Evolutionary conservation across 2,888 invertebrate genomes (phyloP).

Genomic region (Lottia scabra): DNA sequence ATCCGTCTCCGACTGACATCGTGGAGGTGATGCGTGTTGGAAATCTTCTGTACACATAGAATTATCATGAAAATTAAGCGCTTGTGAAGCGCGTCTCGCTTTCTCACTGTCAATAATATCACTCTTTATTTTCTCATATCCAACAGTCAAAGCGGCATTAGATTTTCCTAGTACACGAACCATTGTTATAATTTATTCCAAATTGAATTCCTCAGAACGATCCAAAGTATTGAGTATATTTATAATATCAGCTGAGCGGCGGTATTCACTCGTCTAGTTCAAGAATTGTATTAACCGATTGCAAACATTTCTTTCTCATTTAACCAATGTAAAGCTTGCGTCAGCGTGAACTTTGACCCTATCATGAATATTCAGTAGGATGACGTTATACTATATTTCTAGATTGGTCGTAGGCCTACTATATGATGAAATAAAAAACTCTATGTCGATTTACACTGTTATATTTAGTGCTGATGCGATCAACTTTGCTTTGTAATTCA

Average conservation of each 20-base stretch:
- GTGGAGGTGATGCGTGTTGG: background rate
- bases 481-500: background rate
- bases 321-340: conserved; percentile 14
- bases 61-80: background rate
- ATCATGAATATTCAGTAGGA: background rate
- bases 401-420: background rate
- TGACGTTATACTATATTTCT: background rate
- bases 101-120: background rate
- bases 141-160: background rate
- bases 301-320: background rate
- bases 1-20: background rate
- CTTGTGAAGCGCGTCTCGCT: background rate
- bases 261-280: background rate
- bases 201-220: no score
- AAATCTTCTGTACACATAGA: background rate
- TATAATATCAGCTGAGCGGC: background rate
- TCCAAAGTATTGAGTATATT: no score
- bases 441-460: background rate
- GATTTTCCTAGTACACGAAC: background rate
- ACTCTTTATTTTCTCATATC: background rate
- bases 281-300: background rate
- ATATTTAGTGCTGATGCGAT: conserved; percentile 3
- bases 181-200: background rate
- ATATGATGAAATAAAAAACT: background rate
- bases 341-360: conserved; percentile 13